Evolutionary conservation across 2,888 invertebrate species (phyloP).

Genomic region (Hymenopus coronatus): DNA sequence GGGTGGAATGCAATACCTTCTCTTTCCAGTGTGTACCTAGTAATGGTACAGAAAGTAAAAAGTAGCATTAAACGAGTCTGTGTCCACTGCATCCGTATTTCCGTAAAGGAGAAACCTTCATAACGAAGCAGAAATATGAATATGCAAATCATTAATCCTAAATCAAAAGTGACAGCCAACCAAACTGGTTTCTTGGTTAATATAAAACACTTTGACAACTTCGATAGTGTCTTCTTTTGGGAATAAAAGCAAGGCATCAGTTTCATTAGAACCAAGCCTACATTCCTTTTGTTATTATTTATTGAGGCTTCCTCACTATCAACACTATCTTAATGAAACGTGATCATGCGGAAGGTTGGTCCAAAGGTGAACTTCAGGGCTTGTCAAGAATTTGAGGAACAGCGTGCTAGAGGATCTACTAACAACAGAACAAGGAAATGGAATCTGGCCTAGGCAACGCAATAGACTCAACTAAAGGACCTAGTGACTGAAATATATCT

Average conservation of each 20-base stretch:
- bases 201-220: not conserved
- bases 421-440: too few species aligned
- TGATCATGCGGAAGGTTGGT: not conserved
- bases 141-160: not conserved
- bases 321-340: not conserved
- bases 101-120: not conserved
- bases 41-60: too few species aligned
- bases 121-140: not conserved
- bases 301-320: not conserved
- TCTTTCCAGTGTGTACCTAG: too few species aligned
- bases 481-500: too few species aligned
- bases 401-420: too few species aligned
- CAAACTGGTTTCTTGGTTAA: not conserved
- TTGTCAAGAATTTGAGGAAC: not conserved
- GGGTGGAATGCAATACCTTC: too few species aligned
- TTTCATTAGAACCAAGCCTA: not conserved
- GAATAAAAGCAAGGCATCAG: not conserved
- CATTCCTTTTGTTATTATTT: not conserved
- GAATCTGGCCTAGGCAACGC: too few species aligned
- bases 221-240: not conserved
- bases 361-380: not conserved
- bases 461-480: too few species aligned
- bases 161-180: not conserved
- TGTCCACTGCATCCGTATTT: not conserved
- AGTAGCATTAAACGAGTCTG: not conserved